These are phyloP conservation scores for Python bivittatus DNA, from an alignment of 2,113 vertebrate species.

Conservation along the genomic window DNA sequence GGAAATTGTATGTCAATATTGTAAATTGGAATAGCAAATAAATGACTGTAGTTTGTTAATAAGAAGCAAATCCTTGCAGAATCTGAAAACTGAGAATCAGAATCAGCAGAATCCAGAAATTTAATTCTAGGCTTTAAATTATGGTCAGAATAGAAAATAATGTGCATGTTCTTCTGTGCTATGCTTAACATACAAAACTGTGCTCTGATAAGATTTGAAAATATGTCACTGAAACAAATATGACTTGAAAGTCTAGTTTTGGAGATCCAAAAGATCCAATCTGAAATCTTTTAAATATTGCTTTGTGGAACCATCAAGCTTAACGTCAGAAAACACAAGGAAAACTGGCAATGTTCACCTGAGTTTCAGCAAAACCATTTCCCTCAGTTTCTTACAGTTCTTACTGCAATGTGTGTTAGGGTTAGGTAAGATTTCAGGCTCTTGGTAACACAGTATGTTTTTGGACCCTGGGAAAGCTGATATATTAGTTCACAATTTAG, in stretches of 20 bases:
- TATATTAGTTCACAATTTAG: not conserved
- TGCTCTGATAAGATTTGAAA: not conserved
- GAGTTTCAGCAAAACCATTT: not conserved
- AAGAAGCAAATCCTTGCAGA: not conserved
- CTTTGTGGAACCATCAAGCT: not conserved
- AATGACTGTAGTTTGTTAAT: not conserved
- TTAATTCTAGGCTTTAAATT: not conserved
- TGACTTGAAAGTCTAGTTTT: not conserved
- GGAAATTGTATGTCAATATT: not conserved
- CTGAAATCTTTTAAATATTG: not conserved
- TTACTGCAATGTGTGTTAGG: not conserved
- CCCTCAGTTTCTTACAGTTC: not conserved
- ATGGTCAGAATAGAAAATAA: not conserved
- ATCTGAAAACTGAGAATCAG: not conserved
- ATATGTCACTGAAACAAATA: not conserved
- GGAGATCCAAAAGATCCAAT: not conserved
- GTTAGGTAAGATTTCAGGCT: not conserved
- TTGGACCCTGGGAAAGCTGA: not conserved
- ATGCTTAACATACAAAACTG: too few species aligned
- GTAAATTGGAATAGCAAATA: not conserved
- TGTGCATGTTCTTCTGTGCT: not conserved
- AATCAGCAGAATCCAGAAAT: not conserved
- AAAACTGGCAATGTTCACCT: not conserved
- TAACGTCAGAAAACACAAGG: not conserved
- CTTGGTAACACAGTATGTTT: not conserved